phyloP scores from a whole-genome alignment of 2,888 invertebrate species.

The Heliconius hortense region DNA sequence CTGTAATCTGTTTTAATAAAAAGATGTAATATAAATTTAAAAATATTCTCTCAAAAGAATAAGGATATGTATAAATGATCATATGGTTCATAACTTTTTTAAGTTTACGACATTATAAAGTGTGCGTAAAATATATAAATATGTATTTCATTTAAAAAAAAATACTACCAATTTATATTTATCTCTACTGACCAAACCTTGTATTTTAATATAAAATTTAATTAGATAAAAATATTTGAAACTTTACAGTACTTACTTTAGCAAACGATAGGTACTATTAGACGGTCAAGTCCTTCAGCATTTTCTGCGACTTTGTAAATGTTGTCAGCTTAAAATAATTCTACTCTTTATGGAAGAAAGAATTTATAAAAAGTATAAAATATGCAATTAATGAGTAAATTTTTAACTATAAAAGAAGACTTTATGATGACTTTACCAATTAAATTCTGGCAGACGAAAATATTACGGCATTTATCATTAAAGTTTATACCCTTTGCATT shows the following conservation, averaged over 20 bases:
- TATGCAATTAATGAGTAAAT: conserved; percentile 18
- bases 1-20: background rate
- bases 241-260: background rate
- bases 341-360: background rate
- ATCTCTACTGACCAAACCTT: background rate
- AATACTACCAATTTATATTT: background rate
- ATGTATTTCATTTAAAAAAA: background rate
- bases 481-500: background rate
- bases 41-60: background rate
- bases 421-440: conserved; percentile 8
- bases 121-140: too few species aligned
- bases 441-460: conserved; percentile 10
- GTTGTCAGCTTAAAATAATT: conserved; percentile 24
- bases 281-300: background rate
- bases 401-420: conserved; percentile 13
- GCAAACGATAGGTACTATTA: background rate
- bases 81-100: background rate
- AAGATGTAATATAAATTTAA: background rate
- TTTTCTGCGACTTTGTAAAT: conserved; percentile 24
- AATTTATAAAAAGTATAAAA: conserved; percentile 12
- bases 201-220: background rate
- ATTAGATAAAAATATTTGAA: background rate
- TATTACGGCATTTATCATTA: conserved; percentile 4
- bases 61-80: background rate
- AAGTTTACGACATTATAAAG: background rate